Evolutionary conservation across 2,797 vertebrate genomes (phyloP).

Genomic region (Tarsius wallacei): DNA sequence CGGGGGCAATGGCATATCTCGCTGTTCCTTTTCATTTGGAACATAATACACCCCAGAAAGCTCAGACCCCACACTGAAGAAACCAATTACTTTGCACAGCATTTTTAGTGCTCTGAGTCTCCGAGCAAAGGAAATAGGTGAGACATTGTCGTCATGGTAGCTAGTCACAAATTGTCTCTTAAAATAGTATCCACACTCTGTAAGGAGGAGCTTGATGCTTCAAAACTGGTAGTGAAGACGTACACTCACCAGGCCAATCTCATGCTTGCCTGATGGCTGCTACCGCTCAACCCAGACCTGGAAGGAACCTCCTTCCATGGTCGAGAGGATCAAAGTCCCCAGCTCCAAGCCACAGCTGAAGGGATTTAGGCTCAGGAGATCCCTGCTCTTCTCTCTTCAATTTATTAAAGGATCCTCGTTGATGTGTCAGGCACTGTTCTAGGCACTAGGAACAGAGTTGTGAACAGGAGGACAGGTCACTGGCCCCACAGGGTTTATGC

Average conservation of each 20-base stretch:
- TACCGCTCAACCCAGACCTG: background rate
- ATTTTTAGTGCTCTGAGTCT: conserved; percentile 57
- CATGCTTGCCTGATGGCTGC: rapidly evolving
- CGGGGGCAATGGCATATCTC: background rate
- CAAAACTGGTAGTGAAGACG: background rate
- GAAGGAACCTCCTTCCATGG: rapidly evolving
- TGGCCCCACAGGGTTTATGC: rapidly evolving
- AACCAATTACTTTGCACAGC: conserved; percentile 70
- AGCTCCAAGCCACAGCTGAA: background rate
- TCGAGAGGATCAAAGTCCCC: rapidly evolving
- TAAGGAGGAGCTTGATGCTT: conserved; percentile 1
- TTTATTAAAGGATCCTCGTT: background rate
- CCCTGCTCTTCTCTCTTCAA: background rate
- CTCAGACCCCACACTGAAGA: conserved; percentile 41
- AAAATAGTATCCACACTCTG: conserved; percentile 35
- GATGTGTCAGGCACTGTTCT: background rate
- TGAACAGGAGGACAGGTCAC: background rate
- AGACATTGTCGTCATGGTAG: conserved; percentile 71
- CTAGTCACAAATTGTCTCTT: conserved; percentile 73
- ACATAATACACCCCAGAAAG: conserved; percentile 60
- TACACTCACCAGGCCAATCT: too few relatives aligned
- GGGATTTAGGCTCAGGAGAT: background rate
- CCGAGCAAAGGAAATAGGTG: conserved; percentile 69
- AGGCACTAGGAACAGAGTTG: background rate
- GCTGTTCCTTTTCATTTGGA: conserved; percentile 59